phyloP scores from a whole-genome alignment of 1,140 invertebrate species.

The Lutraria rhynchaena region DNA sequence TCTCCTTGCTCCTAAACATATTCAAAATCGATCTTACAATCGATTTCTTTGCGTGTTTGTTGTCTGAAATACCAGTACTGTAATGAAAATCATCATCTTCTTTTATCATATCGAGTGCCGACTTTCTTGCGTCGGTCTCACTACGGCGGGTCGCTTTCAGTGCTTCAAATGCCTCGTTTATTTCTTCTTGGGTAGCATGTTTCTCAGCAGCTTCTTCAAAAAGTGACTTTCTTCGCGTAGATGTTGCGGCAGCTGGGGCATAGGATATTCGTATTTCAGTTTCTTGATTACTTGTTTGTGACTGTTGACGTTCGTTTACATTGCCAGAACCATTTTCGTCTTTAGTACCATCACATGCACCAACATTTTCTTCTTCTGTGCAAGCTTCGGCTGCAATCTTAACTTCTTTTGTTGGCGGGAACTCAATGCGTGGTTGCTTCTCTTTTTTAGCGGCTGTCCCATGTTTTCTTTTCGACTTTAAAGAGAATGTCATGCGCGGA shows the following conservation, averaged over 20 bases:
- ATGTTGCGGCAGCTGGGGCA: background rate
- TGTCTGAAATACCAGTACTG: background rate
- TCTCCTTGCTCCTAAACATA: background rate
- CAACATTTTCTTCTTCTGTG: background rate
- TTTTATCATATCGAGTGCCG: background rate
- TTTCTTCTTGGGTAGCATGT: background rate
- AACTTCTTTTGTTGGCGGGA: background rate
- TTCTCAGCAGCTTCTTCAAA: constrained; percentile 5
- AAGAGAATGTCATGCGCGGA: too few relatives aligned
- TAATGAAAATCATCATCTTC: background rate
- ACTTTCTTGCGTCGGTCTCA: background rate
- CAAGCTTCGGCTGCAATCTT: background rate
- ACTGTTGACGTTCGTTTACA: background rate
- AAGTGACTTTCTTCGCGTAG: constrained; percentile 7
- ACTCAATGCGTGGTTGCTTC: background rate
- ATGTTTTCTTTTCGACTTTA: too few relatives aligned
- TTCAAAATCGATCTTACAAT: background rate
- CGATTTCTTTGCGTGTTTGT: background rate
- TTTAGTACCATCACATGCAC: background rate
- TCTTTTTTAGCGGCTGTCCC: background rate
- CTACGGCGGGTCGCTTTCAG: background rate
- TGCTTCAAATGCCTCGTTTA: background rate
- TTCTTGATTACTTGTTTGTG: background rate
- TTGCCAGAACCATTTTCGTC: background rate
- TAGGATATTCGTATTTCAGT: background rate